phyloP scores from a whole-genome alignment of 2,888 invertebrate species.

The Charanyca ferruginea region DNA sequence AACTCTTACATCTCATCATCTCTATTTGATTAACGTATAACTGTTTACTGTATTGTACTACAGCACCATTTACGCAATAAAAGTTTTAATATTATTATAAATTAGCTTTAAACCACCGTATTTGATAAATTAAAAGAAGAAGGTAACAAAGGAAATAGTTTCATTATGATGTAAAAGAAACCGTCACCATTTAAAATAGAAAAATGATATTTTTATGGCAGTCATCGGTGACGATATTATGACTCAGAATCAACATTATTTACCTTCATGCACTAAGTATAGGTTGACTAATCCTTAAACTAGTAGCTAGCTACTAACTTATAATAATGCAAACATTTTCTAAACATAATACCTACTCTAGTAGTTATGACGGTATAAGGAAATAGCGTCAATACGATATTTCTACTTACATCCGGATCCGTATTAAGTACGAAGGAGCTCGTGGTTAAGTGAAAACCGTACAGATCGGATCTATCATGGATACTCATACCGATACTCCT shows the following conservation, averaged over 20 bases:
- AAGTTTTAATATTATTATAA: too few species aligned
- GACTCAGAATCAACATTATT: conserved; percentile 44
- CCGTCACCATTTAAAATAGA: conserved; percentile 25
- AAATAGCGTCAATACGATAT: conserved; percentile 8
- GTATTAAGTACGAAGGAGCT: too few species aligned
- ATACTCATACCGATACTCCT: too few species aligned
- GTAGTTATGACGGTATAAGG: not conserved
- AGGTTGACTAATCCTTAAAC: conserved; percentile 35
- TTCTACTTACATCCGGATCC: too few species aligned
- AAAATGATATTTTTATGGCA: not conserved
- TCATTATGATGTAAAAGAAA: conserved; percentile 1
- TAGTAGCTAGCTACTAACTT: not conserved
- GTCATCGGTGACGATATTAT: conserved; percentile 33
- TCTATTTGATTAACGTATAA: too few species aligned
- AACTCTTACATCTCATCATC: too few species aligned
- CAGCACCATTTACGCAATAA: too few species aligned
- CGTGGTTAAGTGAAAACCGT: too few species aligned
- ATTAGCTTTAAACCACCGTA: too few species aligned
- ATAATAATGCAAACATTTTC: not conserved
- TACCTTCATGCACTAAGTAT: conserved; percentile 16
- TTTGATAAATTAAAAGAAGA: not conserved
- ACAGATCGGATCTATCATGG: too few species aligned
- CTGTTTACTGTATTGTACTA: too few species aligned
- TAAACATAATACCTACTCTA: not conserved
- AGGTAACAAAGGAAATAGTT: conserved; percentile 3